Percentiles rank a stretch among this genome's conserved stretches.
Evolutionary conservation across 2,113 vertebrate genomes (phyloP).

Genomic region (Uria lomvia): DNA sequence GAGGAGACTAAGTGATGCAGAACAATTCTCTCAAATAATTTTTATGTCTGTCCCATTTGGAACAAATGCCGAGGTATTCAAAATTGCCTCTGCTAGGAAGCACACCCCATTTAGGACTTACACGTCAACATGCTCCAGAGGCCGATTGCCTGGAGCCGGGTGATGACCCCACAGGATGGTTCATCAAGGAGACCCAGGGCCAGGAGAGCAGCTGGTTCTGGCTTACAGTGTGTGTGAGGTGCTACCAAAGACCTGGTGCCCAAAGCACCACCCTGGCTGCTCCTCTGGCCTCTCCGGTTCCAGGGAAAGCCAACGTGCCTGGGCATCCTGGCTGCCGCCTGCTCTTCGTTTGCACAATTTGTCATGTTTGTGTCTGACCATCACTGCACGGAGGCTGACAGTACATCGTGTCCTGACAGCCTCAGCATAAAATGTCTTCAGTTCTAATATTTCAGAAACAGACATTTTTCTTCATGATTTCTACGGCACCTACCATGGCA

Average conservation of each 20-base stretch:
- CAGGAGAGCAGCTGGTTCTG: neutral
- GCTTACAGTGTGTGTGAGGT: rapidly evolving
- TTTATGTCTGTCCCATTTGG: neutral
- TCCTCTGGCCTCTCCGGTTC: neutral
- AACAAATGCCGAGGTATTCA: neutral
- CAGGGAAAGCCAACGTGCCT: rapidly evolving
- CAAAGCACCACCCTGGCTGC: neutral
- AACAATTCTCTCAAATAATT: neutral
- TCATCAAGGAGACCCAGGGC: neutral
- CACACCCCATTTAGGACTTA: neutral
- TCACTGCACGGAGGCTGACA: neutral
- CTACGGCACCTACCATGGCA: neutral
- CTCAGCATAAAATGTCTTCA: neutral
- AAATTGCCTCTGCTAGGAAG: neutral
- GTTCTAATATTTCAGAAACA: neutral
- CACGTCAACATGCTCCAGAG: neutral
- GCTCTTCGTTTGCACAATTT: neutral
- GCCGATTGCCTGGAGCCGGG: neutral
- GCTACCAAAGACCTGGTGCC: neutral
- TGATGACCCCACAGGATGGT: neutral
- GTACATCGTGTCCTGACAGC: neutral
- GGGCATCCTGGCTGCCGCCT: rapidly evolving
- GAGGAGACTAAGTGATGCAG: neutral
- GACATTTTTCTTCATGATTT: neutral
- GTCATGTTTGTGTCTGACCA: neutral